Percentiles rank a stretch among this genome's conserved stretches.
phyloP scores from a whole-genome alignment of 1,140 invertebrate species.

The Achroia grisella region DNA sequence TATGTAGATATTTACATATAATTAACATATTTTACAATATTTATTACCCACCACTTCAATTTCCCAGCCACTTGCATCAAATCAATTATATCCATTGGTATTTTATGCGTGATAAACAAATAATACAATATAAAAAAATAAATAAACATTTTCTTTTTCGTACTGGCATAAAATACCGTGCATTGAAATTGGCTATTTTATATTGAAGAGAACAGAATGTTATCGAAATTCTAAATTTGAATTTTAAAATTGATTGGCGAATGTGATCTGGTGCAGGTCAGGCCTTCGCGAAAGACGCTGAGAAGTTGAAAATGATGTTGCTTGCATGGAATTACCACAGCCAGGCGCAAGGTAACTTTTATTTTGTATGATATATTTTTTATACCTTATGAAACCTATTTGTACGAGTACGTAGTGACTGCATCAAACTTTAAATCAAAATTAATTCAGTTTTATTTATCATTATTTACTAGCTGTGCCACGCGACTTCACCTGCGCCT shows the following conservation, averaged over 20 bases:
- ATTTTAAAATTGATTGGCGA: constrained; percentile 47
- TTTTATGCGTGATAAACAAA: constrained; percentile 30
- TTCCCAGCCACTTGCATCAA: constrained; percentile 62
- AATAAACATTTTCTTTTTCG: neutral
- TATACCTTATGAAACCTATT: constrained; percentile 1
- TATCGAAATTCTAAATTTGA: constrained; percentile 33
- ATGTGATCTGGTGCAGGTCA: constrained; percentile 72
- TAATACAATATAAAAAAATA: constrained; percentile 1
- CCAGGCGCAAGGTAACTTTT: constrained; percentile 77
- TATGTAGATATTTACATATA: neutral
- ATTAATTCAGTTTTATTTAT: no score
- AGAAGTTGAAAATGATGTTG: constrained; percentile 89
- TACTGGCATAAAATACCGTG: constrained; percentile 32
- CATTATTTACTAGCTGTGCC: no score
- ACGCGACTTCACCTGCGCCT: no score
- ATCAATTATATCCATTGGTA: constrained; percentile 45
- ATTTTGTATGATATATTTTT: constrained; percentile 3
- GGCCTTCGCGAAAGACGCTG: constrained; percentile 84
- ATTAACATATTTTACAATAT: no score
- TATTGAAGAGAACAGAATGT: constrained; percentile 9
- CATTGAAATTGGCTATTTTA: constrained; percentile 40
- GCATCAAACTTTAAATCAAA: no score
- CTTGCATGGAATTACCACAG: constrained; percentile 88
- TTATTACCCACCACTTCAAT: neutral
- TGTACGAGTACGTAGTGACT: no score